These are phyloP conservation scores for Nannospalax galili DNA, from an alignment of 2,113 vertebrate species.

Conservation along the genomic window DNA sequence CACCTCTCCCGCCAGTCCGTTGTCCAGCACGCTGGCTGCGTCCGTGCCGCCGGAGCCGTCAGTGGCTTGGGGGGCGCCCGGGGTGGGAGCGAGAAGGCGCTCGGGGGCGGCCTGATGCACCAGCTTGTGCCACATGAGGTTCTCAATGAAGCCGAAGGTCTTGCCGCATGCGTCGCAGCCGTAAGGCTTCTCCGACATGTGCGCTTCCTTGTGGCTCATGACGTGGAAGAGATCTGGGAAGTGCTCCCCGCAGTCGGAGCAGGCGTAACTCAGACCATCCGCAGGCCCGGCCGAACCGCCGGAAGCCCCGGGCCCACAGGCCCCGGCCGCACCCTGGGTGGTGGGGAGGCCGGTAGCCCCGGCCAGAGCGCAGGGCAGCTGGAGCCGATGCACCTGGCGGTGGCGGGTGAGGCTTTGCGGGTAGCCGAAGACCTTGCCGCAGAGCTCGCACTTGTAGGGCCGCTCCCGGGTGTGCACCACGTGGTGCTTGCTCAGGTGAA, in stretches of 20 bases:
- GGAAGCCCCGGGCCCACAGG: constrained; percentile 48
- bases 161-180: constrained; percentile 86
- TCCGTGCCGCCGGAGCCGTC: constrained; percentile 77
- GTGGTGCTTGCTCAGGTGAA: constrained; percentile 95
- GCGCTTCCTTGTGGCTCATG: constrained; percentile 85
- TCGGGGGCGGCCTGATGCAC: constrained; percentile 85
- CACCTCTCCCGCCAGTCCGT: constrained; percentile 75
- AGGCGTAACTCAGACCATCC: constrained; percentile 82
- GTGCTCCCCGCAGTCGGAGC: constrained; percentile 85
- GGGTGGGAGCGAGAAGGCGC: constrained; percentile 83
- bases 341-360: constrained; percentile 79
- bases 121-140: constrained; percentile 87
- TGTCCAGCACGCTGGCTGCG: constrained; percentile 79
- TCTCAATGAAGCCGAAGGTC: constrained; percentile 86
- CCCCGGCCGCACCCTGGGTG: constrained; percentile 78
- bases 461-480: constrained; percentile 95
- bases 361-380: constrained; percentile 87
- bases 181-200: constrained; percentile 82
- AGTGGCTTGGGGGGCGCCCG: constrained; percentile 83
- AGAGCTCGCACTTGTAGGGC: constrained; percentile 95
- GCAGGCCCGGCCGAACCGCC: constrained; percentile 80
- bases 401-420: constrained; percentile 95
- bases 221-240: constrained; percentile 86
- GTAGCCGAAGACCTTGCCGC: constrained; percentile 95
- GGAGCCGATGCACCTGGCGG: constrained; percentile 92